Evolutionary conservation across 37 sponge, comb jelly and placozoan genomes (phyloP).

Genomic region (Ephydatia muelleri): DNA sequence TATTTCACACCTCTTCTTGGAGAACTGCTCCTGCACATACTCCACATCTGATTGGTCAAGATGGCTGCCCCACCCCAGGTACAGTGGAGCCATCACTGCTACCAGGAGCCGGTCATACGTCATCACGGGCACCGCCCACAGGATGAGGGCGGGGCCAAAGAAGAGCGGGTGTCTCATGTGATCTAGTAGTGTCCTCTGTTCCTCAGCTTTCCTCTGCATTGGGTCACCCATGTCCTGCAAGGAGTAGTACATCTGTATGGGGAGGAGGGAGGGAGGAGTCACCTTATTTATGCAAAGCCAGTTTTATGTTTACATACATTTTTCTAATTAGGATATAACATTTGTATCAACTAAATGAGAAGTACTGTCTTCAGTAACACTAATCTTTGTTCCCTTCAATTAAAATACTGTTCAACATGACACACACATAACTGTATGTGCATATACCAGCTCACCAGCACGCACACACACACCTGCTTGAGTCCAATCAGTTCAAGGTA

Average conservation of each 20-base stretch:
- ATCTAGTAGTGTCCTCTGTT: slow-evolving; percentile 49
- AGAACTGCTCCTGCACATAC: slow-evolving; percentile 48
- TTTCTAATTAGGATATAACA: no score
- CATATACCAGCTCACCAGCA: no score
- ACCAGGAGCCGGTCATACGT: slow-evolving; percentile 68
- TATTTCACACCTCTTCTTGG: slow-evolving; percentile 37
- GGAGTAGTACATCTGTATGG: slow-evolving; percentile 56
- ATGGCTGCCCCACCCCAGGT: slow-evolving; percentile 53
- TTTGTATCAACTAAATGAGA: no score
- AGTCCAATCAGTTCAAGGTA: slow-evolving; percentile 71
- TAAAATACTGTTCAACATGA: no score
- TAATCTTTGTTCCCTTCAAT: no score
- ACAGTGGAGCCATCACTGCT: slow-evolving; percentile 64
- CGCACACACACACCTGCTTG: slow-evolving; percentile 54
- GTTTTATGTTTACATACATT: no score
- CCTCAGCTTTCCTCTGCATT: slow-evolving; percentile 42
- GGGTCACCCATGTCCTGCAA: slow-evolving; percentile 47
- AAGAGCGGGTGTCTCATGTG: slow-evolving; percentile 71
- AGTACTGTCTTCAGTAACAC: no score
- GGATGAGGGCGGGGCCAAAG: slow-evolving; percentile 41
- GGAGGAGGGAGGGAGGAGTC: neutral
- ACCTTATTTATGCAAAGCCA: no score
- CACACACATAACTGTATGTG: no score
- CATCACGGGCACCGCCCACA: slow-evolving; percentile 73
- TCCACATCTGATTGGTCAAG: slow-evolving; percentile 32